A percentile compares a stretch with the other conserved stretches of the same genome.
These are phyloP conservation scores for Linnaemya tessellans DNA, from an alignment of 2,888 invertebrate species.

Conservation along the genomic window DNA sequence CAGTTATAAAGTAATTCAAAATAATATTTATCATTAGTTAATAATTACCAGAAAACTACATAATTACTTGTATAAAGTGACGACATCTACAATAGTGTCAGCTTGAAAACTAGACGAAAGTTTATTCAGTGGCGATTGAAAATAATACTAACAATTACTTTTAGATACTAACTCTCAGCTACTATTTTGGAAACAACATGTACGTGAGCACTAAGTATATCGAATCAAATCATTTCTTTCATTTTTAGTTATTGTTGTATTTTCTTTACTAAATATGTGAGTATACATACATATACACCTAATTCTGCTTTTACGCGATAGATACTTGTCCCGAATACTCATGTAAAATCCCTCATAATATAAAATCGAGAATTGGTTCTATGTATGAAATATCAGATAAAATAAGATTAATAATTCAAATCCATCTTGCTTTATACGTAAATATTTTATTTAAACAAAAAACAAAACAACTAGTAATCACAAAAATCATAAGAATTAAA, in stretches of 20 bases:
- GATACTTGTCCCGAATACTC: too few species aligned
- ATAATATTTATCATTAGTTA: neutral
- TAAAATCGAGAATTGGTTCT: too few species aligned
- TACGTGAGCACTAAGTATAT: constrained; percentile 50
- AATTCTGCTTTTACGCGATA: too few species aligned
- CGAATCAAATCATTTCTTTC: constrained; percentile 28
- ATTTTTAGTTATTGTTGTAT: neutral
- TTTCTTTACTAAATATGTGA: neutral
- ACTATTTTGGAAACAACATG: constrained; percentile 37
- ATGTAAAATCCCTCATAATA: too few species aligned
- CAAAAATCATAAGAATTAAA: too few species aligned
- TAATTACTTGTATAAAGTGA: neutral
- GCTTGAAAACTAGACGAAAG: constrained; percentile 5
- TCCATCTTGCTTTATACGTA: too few species aligned
- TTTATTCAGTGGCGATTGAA: constrained; percentile 2
- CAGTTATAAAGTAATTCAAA: neutral
- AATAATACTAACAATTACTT: constrained; percentile 18
- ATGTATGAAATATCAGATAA: too few species aligned
- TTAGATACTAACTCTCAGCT: constrained; percentile 26
- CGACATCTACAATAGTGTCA: constrained; percentile 22
- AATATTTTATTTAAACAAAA: too few species aligned
- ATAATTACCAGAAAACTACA: constrained; percentile 14
- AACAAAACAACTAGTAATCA: too few species aligned
- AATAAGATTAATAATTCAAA: too few species aligned
- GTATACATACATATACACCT: neutral